A percentile compares a stretch with the other conserved stretches of the same genome.
Evolutionary conservation across 2,797 vertebrate genomes (phyloP).

Genomic region (Okamejei kenojei): DNA sequence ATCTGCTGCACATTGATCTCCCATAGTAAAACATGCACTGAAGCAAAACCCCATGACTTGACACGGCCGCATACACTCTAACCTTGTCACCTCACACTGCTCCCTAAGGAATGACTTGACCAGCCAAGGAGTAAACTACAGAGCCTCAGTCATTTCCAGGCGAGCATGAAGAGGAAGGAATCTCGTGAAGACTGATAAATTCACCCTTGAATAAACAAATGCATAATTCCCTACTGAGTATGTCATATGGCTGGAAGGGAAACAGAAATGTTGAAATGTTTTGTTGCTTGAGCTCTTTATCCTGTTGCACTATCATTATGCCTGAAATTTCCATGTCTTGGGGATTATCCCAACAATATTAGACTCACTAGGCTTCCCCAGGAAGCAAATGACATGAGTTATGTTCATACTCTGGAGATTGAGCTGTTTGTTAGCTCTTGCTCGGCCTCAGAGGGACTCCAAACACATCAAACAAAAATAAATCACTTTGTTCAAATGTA

Average conservation of each 20-base stretch:
- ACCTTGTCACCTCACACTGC: neutral
- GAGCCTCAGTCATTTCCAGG: neutral
- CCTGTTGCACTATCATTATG: neutral
- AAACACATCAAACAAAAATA: neutral
- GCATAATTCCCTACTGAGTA: neutral
- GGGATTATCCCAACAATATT: neutral
- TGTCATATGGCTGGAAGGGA: neutral
- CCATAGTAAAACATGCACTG: too few species aligned
- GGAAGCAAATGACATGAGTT: neutral
- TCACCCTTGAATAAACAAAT: neutral
- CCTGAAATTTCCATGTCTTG: too few species aligned
- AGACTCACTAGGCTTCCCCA: neutral
- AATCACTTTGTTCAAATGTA: neutral
- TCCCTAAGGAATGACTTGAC: neutral
- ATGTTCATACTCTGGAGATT: neutral
- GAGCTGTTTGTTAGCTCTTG: neutral
- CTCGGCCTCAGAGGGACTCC: neutral
- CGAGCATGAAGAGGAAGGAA: neutral
- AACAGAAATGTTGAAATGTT: neutral
- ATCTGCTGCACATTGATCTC: too few species aligned
- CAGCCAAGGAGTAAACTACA: neutral
- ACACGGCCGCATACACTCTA: neutral
- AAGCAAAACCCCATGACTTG: neutral
- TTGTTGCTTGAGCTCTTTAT: neutral
- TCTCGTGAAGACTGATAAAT: neutral